Base-by-base conservation (phyloP, 37 sponge, comb jelly and placozoan species). In the Petrosia ficiformis region DNA sequence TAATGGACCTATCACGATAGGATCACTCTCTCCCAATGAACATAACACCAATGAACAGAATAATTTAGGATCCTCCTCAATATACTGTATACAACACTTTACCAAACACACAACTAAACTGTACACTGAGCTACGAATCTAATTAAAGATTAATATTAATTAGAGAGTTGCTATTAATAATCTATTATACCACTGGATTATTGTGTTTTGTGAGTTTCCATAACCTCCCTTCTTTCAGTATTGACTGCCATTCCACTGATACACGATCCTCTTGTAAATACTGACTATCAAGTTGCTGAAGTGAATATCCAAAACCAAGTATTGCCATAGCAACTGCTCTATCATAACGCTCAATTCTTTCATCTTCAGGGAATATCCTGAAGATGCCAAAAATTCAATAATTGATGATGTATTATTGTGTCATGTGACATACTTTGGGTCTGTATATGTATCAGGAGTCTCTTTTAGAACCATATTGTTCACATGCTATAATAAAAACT, bases 371-470 rank as follows among this genome's bases (percentile, higher is more conserved):
- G 0, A 86, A 63, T 6, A 74, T 59, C 39, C 86, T 86, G 58
- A 33, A n/a, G n/a, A 65, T 5, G n/a, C n/a, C n/a, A n/a, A n/a
- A n/a, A n/a, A n/a, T n/a, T n/a, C n/a, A n/a, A n/a, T n/a, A n/a
- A 19, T 64, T 31, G 10, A 64, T 64, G 65, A 29, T 64, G 65
- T 14, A 64, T 64, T 31, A 65, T 11, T 16, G 31, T 24, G 44
- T 2, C 19, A 10, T 0, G 52, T 19, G 19, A 73, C 89, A 67
- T 70, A 88, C 89, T 83, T 83, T 66, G 89, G 75, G 40, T 88
- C 84, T 57, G 78, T 83, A 58, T 74, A 88, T 21, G 89, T 83
- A 76, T 82, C 84, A 22, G 78, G 69, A 39, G 73, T 77, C 25
- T 67, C 42, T 32, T 61, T 70, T 61, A 88, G 29, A 6, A 72